Conservation (phyloP, 2,888 invertebrate genomes). For the Stenotaenia linearis region DNA sequence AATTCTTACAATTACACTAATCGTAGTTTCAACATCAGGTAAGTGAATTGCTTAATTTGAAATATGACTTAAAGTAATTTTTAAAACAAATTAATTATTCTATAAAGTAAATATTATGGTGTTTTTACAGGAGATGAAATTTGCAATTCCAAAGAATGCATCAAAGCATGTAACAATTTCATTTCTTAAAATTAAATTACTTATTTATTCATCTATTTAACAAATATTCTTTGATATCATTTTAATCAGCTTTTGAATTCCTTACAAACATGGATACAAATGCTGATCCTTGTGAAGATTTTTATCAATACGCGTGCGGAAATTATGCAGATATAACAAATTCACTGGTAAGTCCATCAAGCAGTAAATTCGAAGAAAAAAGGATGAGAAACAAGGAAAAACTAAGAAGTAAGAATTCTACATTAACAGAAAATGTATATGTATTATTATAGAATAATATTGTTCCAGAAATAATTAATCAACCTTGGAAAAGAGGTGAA, state of each 20-base stretch:
- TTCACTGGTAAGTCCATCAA: background rate
- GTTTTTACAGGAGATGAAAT: background rate
- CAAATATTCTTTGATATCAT: background rate
- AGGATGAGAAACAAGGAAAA: background rate
- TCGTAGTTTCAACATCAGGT: background rate
- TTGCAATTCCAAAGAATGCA: background rate
- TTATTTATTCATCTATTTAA: background rate
- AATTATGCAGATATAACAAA: background rate
- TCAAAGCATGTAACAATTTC: background rate
- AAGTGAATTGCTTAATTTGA: too few species aligned
- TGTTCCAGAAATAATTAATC: background rate
- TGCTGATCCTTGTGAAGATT: background rate
- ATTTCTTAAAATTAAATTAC: background rate
- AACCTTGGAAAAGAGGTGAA: background rate
- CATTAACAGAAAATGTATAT: background rate
- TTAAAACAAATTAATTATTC: background rate
- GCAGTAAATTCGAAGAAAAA: too few species aligned
- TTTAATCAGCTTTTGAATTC: background rate
- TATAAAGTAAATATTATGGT: background rate
- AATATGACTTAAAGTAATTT: too few species aligned
- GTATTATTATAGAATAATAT: background rate
- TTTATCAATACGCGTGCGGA: background rate
- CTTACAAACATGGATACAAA: background rate
- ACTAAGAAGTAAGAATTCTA: background rate
- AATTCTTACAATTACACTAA: background rate